These are phyloP conservation scores for Pyrrhia umbra DNA, from an alignment of 2,888 invertebrate species.

Conservation along the genomic window DNA sequence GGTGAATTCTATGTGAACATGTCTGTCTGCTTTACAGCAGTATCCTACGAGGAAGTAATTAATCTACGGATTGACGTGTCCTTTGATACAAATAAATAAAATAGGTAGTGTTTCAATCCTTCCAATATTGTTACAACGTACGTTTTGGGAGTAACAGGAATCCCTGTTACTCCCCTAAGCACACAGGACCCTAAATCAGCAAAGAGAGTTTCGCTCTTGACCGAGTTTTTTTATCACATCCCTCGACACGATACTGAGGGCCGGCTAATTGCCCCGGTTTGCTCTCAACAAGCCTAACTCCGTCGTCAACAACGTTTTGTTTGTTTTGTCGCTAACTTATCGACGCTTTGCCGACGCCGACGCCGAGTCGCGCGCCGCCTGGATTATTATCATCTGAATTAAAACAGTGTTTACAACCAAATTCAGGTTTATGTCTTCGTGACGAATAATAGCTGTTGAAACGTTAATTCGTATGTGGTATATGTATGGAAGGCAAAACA, in stretches of 20 bases:
- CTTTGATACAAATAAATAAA: not conserved
- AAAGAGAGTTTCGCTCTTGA: constrained; percentile 45
- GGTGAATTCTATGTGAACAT: not conserved
- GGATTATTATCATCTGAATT: constrained; percentile 54
- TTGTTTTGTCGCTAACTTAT: constrained; percentile 71
- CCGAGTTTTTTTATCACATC: constrained; percentile 59
- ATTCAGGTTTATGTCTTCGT: constrained; percentile 37
- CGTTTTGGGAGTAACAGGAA: constrained; percentile 7
- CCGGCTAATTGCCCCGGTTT: constrained; percentile 69
- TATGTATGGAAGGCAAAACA: too few relatives aligned
- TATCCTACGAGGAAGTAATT: not conserved
- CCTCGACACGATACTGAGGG: constrained; percentile 47
- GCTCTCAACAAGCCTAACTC: constrained; percentile 67
- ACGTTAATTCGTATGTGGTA: not conserved
- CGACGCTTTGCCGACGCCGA: constrained; percentile 48
- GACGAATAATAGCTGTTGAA: constrained; percentile 5
- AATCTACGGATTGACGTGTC: not conserved
- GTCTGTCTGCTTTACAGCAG: not conserved
- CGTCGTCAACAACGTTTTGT: constrained; percentile 66
- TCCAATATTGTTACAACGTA: constrained; percentile 30
- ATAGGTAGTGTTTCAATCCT: constrained; percentile 4
- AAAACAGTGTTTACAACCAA: constrained; percentile 50
- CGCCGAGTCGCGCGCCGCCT: constrained; percentile 11
- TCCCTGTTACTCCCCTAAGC: constrained; percentile 24
- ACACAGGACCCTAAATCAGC: constrained; percentile 43